These are phyloP conservation scores for Hystrix cristata DNA, from an alignment of 2,113 vertebrate genomes.

Conservation along the genomic window DNA sequence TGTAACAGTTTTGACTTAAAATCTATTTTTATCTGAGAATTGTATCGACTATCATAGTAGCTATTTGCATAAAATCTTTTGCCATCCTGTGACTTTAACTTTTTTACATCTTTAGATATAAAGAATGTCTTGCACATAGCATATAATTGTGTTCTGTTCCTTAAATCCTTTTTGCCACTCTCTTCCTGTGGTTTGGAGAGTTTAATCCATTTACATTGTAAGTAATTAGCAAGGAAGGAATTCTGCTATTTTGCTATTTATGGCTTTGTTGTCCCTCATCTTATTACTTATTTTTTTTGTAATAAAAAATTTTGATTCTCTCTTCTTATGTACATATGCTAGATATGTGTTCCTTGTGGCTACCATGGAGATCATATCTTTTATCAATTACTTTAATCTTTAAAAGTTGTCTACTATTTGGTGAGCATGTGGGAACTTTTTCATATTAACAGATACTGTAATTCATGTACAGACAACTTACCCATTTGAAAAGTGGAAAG, in stretches of 20 bases:
- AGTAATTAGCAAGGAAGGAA: background rate
- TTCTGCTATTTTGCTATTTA: background rate
- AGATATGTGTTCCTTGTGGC: background rate
- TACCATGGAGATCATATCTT: background rate
- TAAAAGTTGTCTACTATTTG: background rate
- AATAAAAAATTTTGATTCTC: background rate
- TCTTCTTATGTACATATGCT: background rate
- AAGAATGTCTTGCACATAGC: background rate
- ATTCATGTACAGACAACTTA: background rate
- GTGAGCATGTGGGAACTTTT: background rate
- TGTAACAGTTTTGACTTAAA: conserved; percentile 4
- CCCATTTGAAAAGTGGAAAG: background rate
- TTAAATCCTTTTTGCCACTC: background rate
- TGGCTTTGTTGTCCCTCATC: background rate
- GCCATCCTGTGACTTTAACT: background rate
- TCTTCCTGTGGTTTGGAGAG: background rate
- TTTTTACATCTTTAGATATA: background rate
- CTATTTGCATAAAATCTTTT: conserved; percentile 25
- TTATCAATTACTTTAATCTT: background rate
- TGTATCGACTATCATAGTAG: background rate
- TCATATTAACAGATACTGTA: background rate
- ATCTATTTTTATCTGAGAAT: conserved; percentile 23
- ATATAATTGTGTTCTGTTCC: background rate
- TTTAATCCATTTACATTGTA: background rate
- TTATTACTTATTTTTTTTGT: background rate